These are phyloP conservation scores for Tridacna gigas DNA, from an alignment of 2,888 invertebrate species.

Conservation along the genomic window DNA sequence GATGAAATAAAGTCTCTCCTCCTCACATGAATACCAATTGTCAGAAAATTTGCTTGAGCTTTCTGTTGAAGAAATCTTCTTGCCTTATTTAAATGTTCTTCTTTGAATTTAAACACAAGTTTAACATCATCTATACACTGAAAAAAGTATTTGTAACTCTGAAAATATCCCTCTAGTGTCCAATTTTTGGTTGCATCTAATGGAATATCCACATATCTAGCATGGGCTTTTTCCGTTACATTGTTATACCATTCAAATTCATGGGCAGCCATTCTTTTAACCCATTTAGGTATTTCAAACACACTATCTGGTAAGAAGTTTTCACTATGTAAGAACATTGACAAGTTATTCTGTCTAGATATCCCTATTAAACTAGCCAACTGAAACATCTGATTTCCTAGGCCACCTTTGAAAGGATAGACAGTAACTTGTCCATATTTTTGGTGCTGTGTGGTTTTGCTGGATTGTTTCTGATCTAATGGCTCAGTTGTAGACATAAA, in stretches of 20 bases:
- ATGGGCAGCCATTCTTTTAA: background rate
- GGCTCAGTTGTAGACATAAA: too few species aligned
- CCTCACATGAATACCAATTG: slow-evolving; percentile 50
- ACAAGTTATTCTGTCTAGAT: slow-evolving; percentile 39
- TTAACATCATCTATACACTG: slow-evolving; percentile 29
- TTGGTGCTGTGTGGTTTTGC: background rate
- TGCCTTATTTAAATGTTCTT: slow-evolving; percentile 10
- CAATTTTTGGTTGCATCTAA: slow-evolving; percentile 32
- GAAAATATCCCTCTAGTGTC: slow-evolving; percentile 57
- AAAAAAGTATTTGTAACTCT: slow-evolving; percentile 60
- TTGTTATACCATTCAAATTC: background rate
- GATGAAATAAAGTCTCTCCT: slow-evolving; percentile 45
- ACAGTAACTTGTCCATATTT: slow-evolving; percentile 34
- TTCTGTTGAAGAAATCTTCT: slow-evolving; percentile 11
- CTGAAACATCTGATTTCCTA: slow-evolving; percentile 67
- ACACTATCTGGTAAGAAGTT: slow-evolving; percentile 9
- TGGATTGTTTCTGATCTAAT: background rate
- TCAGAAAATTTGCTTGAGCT: slow-evolving; percentile 19
- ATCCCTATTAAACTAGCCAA: slow-evolving; percentile 61
- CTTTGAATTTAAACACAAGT: slow-evolving; percentile 44
- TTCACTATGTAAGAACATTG: slow-evolving; percentile 40
- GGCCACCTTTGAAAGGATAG: slow-evolving; percentile 42
- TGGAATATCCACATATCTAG: background rate
- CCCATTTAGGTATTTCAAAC: slow-evolving; percentile 25
- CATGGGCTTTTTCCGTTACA: slow-evolving; percentile 1